Conservation (phyloP, 2,113 vertebrate species). For the Agapornis roseicollis region DNA sequence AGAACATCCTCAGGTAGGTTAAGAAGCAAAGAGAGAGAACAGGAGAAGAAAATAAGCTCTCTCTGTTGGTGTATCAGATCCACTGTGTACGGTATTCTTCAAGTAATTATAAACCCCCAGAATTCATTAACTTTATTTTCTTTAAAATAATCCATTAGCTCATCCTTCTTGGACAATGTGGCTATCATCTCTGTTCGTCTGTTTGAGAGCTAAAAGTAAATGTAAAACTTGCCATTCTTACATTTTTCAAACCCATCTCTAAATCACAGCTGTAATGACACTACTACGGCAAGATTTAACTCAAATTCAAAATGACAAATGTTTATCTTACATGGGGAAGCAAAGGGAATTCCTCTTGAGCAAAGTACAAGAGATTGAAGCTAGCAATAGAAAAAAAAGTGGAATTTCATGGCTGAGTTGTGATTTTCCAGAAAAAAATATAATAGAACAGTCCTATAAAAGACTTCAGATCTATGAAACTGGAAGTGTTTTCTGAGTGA, state of each 20-base stretch:
- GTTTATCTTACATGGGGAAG: neutral
- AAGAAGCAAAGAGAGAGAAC: neutral
- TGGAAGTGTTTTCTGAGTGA: neutral
- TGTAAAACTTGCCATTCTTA: neutral
- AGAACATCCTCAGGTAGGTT: neutral
- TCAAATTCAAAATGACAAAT: neutral
- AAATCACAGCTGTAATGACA: neutral
- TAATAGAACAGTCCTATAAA: neutral
- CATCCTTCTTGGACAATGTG: neutral
- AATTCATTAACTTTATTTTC: neutral
- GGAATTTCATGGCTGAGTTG: neutral
- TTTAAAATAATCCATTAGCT: neutral
- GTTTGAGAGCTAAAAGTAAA: neutral
- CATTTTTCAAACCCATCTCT: neutral
- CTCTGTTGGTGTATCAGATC: neutral
- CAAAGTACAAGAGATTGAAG: neutral
- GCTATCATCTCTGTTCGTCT: neutral
- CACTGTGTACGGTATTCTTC: neutral
- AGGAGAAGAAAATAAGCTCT: neutral
- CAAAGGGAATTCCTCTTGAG: neutral
- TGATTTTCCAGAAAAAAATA: neutral
- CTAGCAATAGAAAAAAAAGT: neutral
- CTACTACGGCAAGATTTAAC: neutral
- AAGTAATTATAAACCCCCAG: neutral
- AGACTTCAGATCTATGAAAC: neutral